Evolutionary conservation across 2,113 vertebrate genomes (phyloP).

Genomic region (Calyptomena viridis): DNA sequence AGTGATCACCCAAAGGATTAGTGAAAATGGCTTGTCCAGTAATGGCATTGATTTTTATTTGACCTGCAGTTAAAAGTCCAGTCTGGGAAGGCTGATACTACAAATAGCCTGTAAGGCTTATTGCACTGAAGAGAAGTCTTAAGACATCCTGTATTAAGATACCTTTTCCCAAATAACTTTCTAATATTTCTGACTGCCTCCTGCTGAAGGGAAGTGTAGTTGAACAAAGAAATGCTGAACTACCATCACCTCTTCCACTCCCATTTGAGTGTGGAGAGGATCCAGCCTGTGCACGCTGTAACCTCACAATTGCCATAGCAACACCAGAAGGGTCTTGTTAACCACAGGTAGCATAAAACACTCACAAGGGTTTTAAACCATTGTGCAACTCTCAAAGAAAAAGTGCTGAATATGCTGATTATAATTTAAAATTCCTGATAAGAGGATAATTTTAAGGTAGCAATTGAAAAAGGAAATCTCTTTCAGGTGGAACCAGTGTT

Average conservation of each 20-base stretch:
- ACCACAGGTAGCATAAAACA: background rate
- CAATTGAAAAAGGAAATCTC: background rate
- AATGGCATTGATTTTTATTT: slow-evolving; percentile 21
- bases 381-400: background rate
- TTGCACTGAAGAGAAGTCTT: background rate
- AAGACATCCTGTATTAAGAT: background rate
- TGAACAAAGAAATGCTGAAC: slow-evolving; percentile 11
- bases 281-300: background rate
- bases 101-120: background rate
- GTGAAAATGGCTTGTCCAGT: background rate
- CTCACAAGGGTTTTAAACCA: background rate
- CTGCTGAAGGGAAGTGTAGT: background rate
- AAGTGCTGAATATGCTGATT: background rate
- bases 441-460: background rate
- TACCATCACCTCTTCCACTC: background rate
- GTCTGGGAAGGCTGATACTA: background rate
- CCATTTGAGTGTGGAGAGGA: background rate
- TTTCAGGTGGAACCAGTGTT: background rate
- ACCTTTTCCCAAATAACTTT: background rate
- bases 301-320: slow-evolving; percentile 49
- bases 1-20: background rate
- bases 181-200: background rate
- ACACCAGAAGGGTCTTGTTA: slow-evolving; percentile 11
- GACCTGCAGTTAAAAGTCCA: background rate
- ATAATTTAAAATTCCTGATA: background rate